Evolutionary conservation across 2,113 vertebrate genomes (phyloP).

Genomic region (Bombycilla garrulus): DNA sequence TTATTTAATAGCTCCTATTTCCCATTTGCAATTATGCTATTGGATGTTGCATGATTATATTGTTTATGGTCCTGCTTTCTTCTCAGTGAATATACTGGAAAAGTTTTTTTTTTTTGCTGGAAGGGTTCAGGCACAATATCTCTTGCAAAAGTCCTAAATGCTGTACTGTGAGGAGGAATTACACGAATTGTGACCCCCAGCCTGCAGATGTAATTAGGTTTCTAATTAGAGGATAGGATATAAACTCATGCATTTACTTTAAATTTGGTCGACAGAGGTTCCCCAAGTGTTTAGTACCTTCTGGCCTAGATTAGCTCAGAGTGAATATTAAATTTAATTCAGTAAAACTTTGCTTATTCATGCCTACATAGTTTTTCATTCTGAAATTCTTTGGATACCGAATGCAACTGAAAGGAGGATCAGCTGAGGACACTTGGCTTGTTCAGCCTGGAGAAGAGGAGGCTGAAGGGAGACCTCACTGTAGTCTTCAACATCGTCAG

Average conservation of each 20-base stretch:
- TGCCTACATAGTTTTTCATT: background rate
- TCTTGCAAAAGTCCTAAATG: background rate
- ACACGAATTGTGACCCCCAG: background rate
- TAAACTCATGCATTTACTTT: background rate
- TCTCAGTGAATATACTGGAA: background rate
- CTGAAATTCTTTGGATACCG: background rate
- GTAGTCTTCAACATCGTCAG: background rate
- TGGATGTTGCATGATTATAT: background rate
- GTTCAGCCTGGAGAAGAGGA: background rate
- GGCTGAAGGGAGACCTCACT: background rate
- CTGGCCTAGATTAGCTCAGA: background rate
- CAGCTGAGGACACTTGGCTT: background rate
- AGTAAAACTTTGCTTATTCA: background rate
- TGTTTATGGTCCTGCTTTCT: background rate
- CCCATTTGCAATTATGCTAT: background rate
- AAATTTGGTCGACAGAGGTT: background rate
- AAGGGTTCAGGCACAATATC: background rate
- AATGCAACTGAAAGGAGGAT: background rate
- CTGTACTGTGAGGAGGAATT: background rate
- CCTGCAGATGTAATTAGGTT: background rate
- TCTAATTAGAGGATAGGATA: background rate
- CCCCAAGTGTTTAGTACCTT: background rate
- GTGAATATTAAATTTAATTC: background rate
- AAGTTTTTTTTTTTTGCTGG: background rate
- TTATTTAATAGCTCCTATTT: background rate